Evolutionary conservation across 1,140 invertebrate genomes (phyloP).

Genomic region (Colletes latitarsis): DNA sequence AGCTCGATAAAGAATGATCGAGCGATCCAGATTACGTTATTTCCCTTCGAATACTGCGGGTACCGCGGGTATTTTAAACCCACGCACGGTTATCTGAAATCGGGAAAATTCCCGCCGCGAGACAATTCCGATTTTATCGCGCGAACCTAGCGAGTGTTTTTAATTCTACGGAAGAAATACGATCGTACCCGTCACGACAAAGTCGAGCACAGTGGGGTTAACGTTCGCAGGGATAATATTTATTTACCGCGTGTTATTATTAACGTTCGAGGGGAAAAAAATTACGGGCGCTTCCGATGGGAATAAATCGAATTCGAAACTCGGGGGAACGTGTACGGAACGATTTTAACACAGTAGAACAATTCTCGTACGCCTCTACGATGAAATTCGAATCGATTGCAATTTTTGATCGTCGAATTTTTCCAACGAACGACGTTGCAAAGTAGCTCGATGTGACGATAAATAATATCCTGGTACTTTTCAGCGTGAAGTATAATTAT

Average conservation of each 20-base stretch:
- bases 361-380: no score
- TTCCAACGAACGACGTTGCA: no score
- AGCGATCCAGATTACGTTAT: slow-evolving; percentile 19
- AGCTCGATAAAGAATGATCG: slow-evolving; percentile 44
- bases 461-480: no score
- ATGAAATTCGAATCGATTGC: no score
- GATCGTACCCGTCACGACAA: neutral
- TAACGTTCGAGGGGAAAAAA: neutral
- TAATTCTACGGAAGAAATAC: slow-evolving; percentile 29
- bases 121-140: slow-evolving; percentile 30
- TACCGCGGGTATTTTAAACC: neutral
- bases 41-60: slow-evolving; percentile 3
- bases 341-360: neutral
- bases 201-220: neutral
- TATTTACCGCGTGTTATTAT: slow-evolving; percentile 4
- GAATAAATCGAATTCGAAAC: neutral
- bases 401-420: no score
- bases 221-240: neutral
- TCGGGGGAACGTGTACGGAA: neutral
- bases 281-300: neutral
- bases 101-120: slow-evolving; percentile 1
- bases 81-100: neutral
- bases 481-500: no score
- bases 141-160: slow-evolving; percentile 17
- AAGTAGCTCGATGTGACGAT: no score